A percentile compares a stretch with the other conserved stretches of the same genome.
Evolutionary conservation across 1,140 invertebrate genomes (phyloP).

Genomic region (Megalonaias nervosa): DNA sequence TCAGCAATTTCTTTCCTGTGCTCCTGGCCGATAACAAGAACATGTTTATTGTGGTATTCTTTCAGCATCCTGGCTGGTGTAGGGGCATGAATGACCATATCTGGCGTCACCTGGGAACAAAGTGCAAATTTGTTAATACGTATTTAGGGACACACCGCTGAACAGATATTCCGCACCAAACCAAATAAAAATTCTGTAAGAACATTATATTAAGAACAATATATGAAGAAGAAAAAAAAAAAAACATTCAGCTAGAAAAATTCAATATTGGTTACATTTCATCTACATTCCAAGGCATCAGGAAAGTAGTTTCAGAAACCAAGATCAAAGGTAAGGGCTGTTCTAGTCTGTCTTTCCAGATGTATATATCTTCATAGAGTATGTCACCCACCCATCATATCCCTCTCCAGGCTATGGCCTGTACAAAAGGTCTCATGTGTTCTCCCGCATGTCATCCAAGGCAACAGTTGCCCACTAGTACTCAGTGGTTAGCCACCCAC

Average conservation of each 20-base stretch:
- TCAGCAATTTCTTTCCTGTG: conserved; percentile 78
- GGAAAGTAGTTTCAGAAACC: not conserved
- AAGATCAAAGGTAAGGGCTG: not conserved
- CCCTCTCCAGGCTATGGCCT: too few species aligned
- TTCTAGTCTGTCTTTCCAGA: too few species aligned
- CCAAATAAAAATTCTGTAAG: too few species aligned
- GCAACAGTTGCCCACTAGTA: too few species aligned
- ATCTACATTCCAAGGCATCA: not conserved
- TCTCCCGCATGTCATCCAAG: too few species aligned
- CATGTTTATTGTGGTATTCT: conserved; percentile 78
- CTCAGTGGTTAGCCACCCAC: too few species aligned
- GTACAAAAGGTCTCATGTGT: too few species aligned
- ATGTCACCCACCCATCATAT: too few species aligned
- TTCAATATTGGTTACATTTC: not conserved
- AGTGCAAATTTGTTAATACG: not conserved
- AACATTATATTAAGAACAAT: not conserved
- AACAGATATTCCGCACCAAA: too few species aligned
- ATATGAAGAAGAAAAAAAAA: too few species aligned
- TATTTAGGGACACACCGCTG: not conserved
- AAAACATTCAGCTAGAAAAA: not conserved
- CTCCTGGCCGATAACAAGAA: conserved; percentile 82
- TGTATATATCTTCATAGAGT: too few species aligned
- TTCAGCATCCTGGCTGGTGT: conserved; percentile 65
- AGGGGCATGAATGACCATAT: conserved; percentile 70
- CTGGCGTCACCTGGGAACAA: conserved; percentile 57